A percentile compares a stretch with the other conserved stretches of the same genome.
These are phyloP conservation scores for Centropus bengalensis DNA, from an alignment of 2,113 vertebrate species.

Conservation along the genomic window DNA sequence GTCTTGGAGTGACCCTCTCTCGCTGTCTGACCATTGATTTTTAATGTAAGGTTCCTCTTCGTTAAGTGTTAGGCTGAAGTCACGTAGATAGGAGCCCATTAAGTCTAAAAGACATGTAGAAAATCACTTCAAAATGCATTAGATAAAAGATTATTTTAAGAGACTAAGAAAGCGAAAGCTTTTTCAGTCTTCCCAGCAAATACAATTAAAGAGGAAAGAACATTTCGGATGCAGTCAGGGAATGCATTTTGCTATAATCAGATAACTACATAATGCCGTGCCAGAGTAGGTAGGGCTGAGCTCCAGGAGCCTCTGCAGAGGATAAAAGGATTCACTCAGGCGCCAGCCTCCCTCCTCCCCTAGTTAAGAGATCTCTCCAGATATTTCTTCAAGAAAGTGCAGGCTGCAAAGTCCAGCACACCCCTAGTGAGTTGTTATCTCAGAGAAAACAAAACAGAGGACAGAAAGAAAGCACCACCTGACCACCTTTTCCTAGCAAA, in stretches of 20 bases:
- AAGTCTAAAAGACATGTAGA: not conserved
- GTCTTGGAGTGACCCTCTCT: not conserved
- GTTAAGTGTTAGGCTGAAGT: not conserved
- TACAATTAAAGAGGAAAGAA: not conserved
- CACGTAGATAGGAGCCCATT: not conserved
- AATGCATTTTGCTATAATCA: conserved; percentile 8
- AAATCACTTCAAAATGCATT: not conserved
- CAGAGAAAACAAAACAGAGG: not conserved
- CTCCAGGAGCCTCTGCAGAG: conserved; percentile 6
- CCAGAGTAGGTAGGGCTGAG: not conserved
- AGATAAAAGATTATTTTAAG: not conserved
- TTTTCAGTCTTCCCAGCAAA: not conserved
- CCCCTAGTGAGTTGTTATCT: not conserved
- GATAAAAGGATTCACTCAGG: conserved; percentile 6
- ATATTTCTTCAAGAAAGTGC: not conserved
- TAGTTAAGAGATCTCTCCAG: not conserved
- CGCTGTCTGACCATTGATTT: not conserved
- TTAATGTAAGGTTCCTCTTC: not conserved
- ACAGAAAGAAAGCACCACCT: not conserved
- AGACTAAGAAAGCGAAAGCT: not conserved
- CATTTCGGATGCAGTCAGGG: not conserved
- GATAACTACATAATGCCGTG: not conserved
- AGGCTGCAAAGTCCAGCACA: not conserved
- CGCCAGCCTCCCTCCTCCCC: not conserved
- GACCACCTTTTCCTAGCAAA: not conserved